Evolutionary conservation across 2,113 vertebrate genomes (phyloP).

Genomic region (Puffinus mauretanicus): DNA sequence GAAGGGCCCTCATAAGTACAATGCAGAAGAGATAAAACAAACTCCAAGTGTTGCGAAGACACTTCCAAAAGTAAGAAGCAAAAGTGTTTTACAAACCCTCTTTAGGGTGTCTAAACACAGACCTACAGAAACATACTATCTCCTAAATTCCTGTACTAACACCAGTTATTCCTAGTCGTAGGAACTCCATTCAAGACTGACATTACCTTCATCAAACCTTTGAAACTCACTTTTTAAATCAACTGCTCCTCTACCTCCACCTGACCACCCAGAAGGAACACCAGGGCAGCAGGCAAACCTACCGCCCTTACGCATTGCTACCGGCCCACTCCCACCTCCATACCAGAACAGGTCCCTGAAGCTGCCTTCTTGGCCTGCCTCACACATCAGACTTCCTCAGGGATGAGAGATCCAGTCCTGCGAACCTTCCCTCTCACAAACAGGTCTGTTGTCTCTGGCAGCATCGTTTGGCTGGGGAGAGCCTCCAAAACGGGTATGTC

Average conservation of each 20-base stretch:
- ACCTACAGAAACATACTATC: background rate
- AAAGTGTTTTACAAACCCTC: background rate
- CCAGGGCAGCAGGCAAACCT: background rate
- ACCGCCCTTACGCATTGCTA: background rate
- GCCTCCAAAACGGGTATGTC: background rate
- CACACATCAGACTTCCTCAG: background rate
- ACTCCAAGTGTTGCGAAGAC: background rate
- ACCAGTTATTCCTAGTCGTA: background rate
- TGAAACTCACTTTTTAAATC: background rate
- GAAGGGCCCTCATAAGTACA: background rate
- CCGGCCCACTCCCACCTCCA: background rate
- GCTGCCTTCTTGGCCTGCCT: background rate
- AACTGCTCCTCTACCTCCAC: background rate
- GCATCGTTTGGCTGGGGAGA: fast-evolving
- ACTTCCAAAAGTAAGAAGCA: background rate
- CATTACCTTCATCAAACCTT: background rate
- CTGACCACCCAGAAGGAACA: background rate
- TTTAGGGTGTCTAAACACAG: background rate
- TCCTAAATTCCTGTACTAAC: background rate
- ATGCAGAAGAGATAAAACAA: background rate
- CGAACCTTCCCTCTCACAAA: background rate
- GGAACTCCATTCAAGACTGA: background rate
- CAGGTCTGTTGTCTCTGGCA: background rate
- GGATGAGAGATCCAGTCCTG: background rate
- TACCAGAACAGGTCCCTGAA: background rate